These are phyloP conservation scores for Tenthredo livida DNA, from an alignment of 2,888 invertebrate genomes.

Conservation along the genomic window DNA sequence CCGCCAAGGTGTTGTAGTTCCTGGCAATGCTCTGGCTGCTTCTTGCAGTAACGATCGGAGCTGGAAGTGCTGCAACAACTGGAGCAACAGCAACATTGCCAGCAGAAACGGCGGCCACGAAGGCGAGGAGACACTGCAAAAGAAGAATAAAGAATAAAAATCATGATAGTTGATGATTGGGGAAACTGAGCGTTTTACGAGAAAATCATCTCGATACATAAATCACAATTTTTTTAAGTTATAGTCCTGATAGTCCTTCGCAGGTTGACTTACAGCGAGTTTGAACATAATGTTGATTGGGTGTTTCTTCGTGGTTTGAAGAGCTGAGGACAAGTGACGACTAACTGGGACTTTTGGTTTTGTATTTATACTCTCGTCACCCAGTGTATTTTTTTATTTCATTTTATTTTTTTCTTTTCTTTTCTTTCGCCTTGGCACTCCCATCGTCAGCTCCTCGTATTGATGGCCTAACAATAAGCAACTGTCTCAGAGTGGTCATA, in stretches of 20 bases:
- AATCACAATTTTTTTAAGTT: background rate
- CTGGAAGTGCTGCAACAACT: slow-evolving; percentile 67
- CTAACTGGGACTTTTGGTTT: slow-evolving; percentile 54
- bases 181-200: too few relatives aligned
- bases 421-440: slow-evolving; percentile 1
- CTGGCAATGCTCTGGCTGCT: slow-evolving; percentile 84
- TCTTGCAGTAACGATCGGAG: slow-evolving; percentile 83
- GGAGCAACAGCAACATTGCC: slow-evolving; percentile 72
- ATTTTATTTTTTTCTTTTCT: background rate
- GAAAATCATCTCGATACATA: too few relatives aligned
- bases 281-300: slow-evolving; percentile 66
- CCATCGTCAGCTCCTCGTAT: slow-evolving; percentile 27
- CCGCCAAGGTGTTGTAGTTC: slow-evolving; percentile 82
- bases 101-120: slow-evolving; percentile 76
- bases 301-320: slow-evolving; percentile 63
- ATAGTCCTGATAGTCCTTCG: background rate
- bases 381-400: background rate
- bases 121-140: slow-evolving; percentile 71
- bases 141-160: background rate
- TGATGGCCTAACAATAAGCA: slow-evolving; percentile 6
- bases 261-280: slow-evolving; percentile 68
- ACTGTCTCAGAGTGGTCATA: background rate
- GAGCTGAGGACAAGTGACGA: slow-evolving; percentile 69
- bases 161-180: background rate
- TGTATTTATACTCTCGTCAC: slow-evolving; percentile 66